Base-by-base conservation (phyloP, 2,113 vertebrate genomes). In the Nettapus auritus region DNA sequence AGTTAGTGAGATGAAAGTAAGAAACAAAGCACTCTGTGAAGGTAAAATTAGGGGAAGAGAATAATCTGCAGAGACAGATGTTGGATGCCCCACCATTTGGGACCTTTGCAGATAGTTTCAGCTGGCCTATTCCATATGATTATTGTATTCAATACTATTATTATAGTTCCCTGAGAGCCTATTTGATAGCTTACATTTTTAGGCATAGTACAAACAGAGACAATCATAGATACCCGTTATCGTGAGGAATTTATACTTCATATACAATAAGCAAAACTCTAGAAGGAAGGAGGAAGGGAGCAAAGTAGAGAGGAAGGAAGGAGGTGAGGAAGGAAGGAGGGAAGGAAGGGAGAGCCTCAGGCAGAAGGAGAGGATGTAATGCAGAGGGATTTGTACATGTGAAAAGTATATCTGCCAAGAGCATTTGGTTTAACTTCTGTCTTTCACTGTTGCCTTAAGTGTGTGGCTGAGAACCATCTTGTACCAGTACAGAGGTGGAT, bases 1-100 rank as follows among this genome's bases (percentile, higher is more conserved):
- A 71, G 67, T 77, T 92, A 94, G 92, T 83, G 44, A 82, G 53
- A 71, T 87, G 74, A 93, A 94, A 94, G 56, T 63, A 67, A 86
- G 93, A 82, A 87, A 91, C 63, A 78, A 56, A 48, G 26, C 3
- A 1, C 25, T 11, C 31, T 36, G 56, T 63, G 80, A 90, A 68
- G 66, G 60, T 38, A 87, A 86, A 90, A 67, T 66, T 81, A n/a
- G 26, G 67, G 17, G 46, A 48, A 55, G 56, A 69, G 36, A 86
- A 59, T 48, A 55, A 88, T 13, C 42, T 89, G 60, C 36, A 33
- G 55, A 62, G 34, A 25, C 59, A 81, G 63, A 59, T 31, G 9
- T 28, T 31, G 53, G 21, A 42, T 33, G 66, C 34, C 36, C 46
- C 70, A 23, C 21, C 2, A 0, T 56, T 56, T 23, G 62, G 48